These are phyloP conservation scores for Galagoides demidoff DNA, from an alignment of 2,797 vertebrate species.

Conservation along the genomic window DNA sequence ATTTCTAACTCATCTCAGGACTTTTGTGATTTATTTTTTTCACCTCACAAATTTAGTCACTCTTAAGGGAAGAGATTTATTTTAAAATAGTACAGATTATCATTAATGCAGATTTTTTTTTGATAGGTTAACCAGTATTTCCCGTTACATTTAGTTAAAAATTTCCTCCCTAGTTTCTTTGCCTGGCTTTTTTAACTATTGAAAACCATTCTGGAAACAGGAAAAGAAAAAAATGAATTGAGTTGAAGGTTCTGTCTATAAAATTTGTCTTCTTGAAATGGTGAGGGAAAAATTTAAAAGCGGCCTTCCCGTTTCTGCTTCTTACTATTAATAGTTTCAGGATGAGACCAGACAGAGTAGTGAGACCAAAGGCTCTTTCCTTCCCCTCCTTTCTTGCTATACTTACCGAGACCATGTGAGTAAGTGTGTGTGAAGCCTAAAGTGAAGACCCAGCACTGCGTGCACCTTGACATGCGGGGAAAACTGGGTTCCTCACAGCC, in stretches of 20 bases:
- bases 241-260: neutral
- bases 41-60: conserved; percentile 11
- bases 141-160: conserved; percentile 1
- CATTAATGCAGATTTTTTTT: neutral
- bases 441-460: neutral
- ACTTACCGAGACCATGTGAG: neutral
- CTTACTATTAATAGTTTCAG: neutral
- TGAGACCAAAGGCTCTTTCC: neutral
- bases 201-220: neutral
- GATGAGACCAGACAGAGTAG: neutral
- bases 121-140: neutral
- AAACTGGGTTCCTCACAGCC: neutral
- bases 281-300: neutral
- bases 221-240: conserved; percentile 4
- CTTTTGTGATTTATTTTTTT: conserved; percentile 39
- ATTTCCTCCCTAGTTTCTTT: neutral
- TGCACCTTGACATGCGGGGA: neutral
- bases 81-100: conserved; percentile 52
- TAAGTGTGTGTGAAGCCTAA: neutral
- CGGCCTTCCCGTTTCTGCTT: neutral
- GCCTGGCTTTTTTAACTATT: neutral
- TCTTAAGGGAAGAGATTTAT: conserved; percentile 10
- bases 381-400: neutral
- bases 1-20: conserved; percentile 55
- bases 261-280: neutral